phyloP scores from a whole-genome alignment of 1,140 invertebrate genomes.

The Tenebrio molitor region DNA sequence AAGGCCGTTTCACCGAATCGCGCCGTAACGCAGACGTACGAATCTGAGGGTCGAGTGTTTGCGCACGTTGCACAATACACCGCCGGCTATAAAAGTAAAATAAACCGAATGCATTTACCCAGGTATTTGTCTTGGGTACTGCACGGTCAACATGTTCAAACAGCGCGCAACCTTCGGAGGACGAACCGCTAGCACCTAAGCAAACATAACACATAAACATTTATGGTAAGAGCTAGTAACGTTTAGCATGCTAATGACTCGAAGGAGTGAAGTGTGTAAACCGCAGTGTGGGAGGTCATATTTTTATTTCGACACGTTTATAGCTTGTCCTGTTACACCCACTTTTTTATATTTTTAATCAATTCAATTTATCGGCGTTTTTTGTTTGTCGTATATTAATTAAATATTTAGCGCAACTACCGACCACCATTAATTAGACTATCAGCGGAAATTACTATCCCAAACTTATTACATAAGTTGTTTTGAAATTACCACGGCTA shows the following conservation, averaged over 20 bases:
- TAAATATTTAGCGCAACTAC: conserved; percentile 15
- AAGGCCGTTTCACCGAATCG: not conserved
- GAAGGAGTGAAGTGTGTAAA: conserved; percentile 37
- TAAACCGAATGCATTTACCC: conserved; percentile 13
- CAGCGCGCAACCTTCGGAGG: conserved; percentile 41
- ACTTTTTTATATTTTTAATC: conserved; percentile 37
- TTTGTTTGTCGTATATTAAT: not conserved
- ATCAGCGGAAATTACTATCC: not conserved
- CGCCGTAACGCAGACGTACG: no score
- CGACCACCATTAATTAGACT: conserved; percentile 1
- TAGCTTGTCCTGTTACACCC: conserved; percentile 41
- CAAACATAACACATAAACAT: conserved; percentile 47
- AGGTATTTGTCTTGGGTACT: conserved; percentile 39
- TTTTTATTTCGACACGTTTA: conserved; percentile 51
- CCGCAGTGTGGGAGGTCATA: conserved; percentile 49
- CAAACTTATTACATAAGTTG: conserved; percentile 4
- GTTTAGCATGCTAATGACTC: conserved; percentile 49
- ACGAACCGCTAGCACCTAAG: conserved; percentile 47
- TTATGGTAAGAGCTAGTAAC: conserved; percentile 48
- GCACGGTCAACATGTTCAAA: conserved; percentile 28
- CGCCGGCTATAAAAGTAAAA: conserved; percentile 11
- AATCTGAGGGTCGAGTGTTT: no score
- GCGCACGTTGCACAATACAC: no score
- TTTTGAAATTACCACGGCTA: not conserved
- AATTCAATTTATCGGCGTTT: conserved; percentile 16